Percentiles rank a stretch among this genome's conserved stretches.
phyloP scores from a whole-genome alignment of 2,797 vertebrate species.

The Semaprochilodus insignis region DNA sequence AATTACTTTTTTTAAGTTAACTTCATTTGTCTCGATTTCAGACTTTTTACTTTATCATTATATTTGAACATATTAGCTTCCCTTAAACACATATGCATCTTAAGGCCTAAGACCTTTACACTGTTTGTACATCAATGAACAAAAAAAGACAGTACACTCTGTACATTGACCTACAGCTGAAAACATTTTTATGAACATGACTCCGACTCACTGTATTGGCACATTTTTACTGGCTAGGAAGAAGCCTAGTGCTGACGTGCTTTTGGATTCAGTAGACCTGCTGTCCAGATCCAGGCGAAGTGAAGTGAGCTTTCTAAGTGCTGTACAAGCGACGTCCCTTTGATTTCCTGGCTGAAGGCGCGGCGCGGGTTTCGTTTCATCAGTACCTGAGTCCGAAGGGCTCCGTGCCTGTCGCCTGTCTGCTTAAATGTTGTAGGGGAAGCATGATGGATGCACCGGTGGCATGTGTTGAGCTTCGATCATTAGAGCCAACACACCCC shows the following conservation, averaged over 20 bases:
- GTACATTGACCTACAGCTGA: too few relatives aligned
- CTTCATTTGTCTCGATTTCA: too few relatives aligned
- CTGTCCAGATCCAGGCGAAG: slow-evolving; percentile 1
- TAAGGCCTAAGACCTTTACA: too few relatives aligned
- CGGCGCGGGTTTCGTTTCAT: slow-evolving; percentile 23
- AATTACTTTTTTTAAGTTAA: too few relatives aligned
- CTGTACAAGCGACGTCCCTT: slow-evolving; percentile 13
- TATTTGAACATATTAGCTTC: too few relatives aligned
- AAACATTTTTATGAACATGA: too few relatives aligned
- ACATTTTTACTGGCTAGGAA: not conserved
- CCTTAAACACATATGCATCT: too few relatives aligned
- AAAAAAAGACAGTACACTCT: too few relatives aligned
- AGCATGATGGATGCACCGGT: slow-evolving; percentile 32
- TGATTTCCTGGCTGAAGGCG: slow-evolving; percentile 11
- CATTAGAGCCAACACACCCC: slow-evolving; percentile 40
- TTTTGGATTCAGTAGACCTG: not conserved
- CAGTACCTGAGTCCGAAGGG: slow-evolving; percentile 24
- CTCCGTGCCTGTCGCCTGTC: slow-evolving; percentile 46
- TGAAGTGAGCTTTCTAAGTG: slow-evolving; percentile 1
- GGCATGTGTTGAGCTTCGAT: slow-evolving; percentile 48
- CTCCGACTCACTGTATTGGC: not conserved
- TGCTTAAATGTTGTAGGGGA: slow-evolving; percentile 31
- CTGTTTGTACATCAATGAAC: not conserved
- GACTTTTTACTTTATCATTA: too few relatives aligned
- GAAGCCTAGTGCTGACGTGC: not conserved